phyloP scores from a whole-genome alignment of 1,140 invertebrate species.

The Heliconius himera region DNA sequence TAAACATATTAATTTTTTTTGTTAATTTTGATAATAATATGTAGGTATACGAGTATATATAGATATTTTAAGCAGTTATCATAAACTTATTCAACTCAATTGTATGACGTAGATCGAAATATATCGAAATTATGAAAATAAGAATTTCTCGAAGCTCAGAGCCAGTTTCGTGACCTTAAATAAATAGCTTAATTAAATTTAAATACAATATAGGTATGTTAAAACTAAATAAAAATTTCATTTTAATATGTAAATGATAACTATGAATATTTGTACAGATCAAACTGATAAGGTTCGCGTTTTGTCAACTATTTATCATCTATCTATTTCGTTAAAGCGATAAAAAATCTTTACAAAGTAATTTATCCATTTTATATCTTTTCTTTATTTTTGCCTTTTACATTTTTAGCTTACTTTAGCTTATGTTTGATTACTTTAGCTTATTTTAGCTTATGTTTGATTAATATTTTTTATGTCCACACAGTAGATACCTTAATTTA shows the following conservation, averaged over 20 bases:
- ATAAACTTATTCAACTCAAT: neutral
- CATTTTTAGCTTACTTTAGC: too few relatives aligned
- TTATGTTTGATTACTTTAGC: too few relatives aligned
- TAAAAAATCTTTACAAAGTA: neutral
- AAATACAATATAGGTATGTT: conserved; percentile 27
- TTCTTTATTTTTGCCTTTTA: too few relatives aligned
- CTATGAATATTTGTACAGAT: conserved; percentile 8
- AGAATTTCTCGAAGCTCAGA: conserved; percentile 46
- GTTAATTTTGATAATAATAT: neutral
- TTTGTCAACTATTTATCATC: neutral
- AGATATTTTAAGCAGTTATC: neutral
- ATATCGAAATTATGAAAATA: neutral
- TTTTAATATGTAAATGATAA: neutral
- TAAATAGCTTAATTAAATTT: conserved; percentile 67
- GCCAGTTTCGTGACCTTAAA: conserved; percentile 71
- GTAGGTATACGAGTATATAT: neutral
- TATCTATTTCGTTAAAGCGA: neutral
- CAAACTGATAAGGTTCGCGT: neutral
- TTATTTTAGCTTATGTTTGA: too few relatives aligned
- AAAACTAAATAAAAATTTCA: neutral
- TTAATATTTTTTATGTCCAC: too few relatives aligned
- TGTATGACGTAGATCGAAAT: neutral
- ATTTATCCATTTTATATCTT: too few relatives aligned
- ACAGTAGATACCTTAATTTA: too few relatives aligned
- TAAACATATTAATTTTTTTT: neutral